Base-by-base conservation (phyloP, 1,140 invertebrate species). In the Apolygus lucorum region DNA sequence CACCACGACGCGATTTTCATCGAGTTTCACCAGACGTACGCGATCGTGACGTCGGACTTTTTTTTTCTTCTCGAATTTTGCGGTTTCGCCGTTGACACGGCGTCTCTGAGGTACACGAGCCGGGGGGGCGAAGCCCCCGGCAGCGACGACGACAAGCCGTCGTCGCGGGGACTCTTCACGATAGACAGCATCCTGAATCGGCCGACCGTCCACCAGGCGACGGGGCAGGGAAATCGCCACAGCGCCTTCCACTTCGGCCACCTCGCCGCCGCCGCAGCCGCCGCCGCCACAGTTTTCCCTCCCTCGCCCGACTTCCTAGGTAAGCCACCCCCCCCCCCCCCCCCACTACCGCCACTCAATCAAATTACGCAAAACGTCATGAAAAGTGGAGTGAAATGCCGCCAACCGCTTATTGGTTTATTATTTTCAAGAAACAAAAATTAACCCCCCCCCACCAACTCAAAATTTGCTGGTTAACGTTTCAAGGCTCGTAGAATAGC, bases 251-350 rank as follows among this genome's bases (percentile, higher is more conserved):
- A 80, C 74, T 78, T 84, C 69, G 79, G 80, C 22, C 83, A 83
- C 74, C 76, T 84, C 70, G 83, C 82, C 1, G 84, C 83, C 14
- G 82, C 83, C 13, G 81, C 84, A 28, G 78, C 82, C n/a, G 78
- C 80, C 22, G 79, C 75, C 68, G 22, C 76, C 70, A 80, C 86
- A 81, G 79, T 84, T 79, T 76, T 83, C 80, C 78, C 85, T 75
- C 82, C 83, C 0, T 82, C 84, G 4, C 86, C 86, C 0, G 89
- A 91, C 76, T 88, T 91, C 75, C 82, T 92, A 73, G 89, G 90
- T 91, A 79, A 83, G 86, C 24, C n/a, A n/a, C n/a, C n/a, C n/a
- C n/a, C n/a, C n/a, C n/a, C n/a, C n/a, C n/a, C n/a, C n/a, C n/a
- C n/a, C n/a, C n/a, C n/a, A n/a, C n/a, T n/a, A n/a, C n/a, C n/a